phyloP scores from a whole-genome alignment of 1,140 invertebrate genomes.

The Elysia chlorotica region DNA sequence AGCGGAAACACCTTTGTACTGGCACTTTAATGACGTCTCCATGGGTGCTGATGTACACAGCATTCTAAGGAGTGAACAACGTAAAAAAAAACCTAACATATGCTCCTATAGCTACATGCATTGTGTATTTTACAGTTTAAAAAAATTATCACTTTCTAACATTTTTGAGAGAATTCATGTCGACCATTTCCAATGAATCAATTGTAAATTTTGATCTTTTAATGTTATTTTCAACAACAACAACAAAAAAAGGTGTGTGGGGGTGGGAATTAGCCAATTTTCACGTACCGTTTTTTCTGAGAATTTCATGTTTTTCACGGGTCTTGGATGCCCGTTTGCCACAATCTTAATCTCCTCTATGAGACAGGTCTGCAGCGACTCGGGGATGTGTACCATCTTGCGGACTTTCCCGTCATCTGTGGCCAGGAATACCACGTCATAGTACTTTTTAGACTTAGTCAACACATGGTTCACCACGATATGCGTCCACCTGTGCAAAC shows the following conservation, averaged over 20 bases:
- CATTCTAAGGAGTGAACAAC: constrained; percentile 66
- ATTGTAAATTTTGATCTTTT: too few species aligned
- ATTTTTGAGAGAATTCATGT: too few species aligned
- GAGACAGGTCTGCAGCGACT: constrained; percentile 73
- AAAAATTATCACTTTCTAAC: too few species aligned
- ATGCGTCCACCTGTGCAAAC: constrained; percentile 69
- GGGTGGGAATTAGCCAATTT: too few species aligned
- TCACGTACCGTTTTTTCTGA: too few species aligned
- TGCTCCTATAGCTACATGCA: too few species aligned
- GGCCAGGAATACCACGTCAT: constrained; percentile 72
- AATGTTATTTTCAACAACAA: too few species aligned
- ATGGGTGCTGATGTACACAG: constrained; percentile 81
- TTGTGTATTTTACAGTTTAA: too few species aligned
- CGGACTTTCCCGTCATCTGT: constrained; percentile 77
- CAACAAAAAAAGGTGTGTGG: too few species aligned
- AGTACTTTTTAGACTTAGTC: constrained; percentile 68
- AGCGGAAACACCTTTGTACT: constrained; percentile 77
- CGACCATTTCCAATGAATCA: too few species aligned
- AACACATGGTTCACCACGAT: constrained; percentile 78
- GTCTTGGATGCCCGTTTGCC: constrained; percentile 61
- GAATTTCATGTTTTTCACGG: constrained; percentile 76
- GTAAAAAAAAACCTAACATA: neutral
- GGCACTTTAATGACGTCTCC: constrained; percentile 74
- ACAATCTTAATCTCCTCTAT: constrained; percentile 83
- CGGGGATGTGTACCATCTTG: constrained; percentile 79